These are phyloP conservation scores for Acanthurus lineatus DNA, from an alignment of 2,797 vertebrate genomes.

Conservation along the genomic window DNA sequence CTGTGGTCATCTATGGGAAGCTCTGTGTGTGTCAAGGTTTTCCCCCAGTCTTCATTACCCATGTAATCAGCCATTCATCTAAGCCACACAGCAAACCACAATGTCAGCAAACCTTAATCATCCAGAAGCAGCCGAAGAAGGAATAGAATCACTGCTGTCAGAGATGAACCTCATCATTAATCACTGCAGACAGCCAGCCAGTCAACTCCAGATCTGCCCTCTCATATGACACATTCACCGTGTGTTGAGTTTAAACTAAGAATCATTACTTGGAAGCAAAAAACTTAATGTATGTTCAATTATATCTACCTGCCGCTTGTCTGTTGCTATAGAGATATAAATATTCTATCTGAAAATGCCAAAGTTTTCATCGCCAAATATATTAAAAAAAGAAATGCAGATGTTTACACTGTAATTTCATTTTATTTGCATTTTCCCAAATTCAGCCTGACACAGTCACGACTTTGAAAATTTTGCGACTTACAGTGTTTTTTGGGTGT, in stretches of 20 bases:
- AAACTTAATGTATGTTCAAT: not conserved
- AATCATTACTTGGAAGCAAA: not conserved
- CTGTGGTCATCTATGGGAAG: not conserved
- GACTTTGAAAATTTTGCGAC: not conserved
- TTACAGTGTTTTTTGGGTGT: not conserved
- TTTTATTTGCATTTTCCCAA: not conserved
- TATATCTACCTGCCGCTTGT: not conserved
- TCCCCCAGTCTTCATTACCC: conserved; percentile 66
- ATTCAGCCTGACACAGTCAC: not conserved
- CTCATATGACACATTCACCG: not conserved
- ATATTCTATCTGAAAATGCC: not conserved
- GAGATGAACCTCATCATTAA: conserved; percentile 13
- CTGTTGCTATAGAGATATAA: not conserved
- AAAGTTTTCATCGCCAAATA: not conserved
- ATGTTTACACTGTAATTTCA: not conserved
- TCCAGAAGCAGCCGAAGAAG: conserved; percentile 25
- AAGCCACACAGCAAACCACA: conserved; percentile 74
- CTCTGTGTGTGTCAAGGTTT: conserved; percentile 39
- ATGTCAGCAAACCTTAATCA: conserved; percentile 62
- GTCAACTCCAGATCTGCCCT: not conserved
- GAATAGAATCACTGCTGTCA: conserved; percentile 23
- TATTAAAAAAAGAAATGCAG: not conserved
- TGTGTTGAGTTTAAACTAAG: not conserved
- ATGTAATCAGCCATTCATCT: conserved; percentile 74
- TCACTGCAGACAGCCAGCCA: conserved; percentile 4